Conservation (phyloP, 2,113 vertebrate genomes). For the Pluvialis apricaria region DNA sequence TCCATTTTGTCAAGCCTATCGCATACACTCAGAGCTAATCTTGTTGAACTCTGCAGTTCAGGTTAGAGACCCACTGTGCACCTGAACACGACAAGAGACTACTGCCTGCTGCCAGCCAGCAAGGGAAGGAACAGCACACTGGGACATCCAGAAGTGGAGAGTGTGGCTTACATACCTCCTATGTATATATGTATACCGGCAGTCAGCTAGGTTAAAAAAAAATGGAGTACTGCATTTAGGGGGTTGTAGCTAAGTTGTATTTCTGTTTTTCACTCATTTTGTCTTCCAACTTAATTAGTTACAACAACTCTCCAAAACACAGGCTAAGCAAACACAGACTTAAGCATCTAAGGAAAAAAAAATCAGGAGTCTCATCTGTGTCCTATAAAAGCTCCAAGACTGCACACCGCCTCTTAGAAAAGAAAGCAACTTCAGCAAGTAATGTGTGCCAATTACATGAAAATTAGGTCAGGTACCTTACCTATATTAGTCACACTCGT, state of each 20-base stretch:
- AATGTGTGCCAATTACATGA: not conserved
- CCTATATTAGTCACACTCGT: not conserved
- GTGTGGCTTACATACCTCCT: not conserved
- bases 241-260: not conserved
- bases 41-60: not conserved
- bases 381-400: not conserved
- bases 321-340: not conserved
- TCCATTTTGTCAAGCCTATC: not conserved
- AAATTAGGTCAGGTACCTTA: not conserved
- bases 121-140: not conserved
- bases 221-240: not conserved
- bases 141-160: not conserved
- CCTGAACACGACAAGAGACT: not conserved
- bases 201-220: not conserved
- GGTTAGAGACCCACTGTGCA: not conserved
- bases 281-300: not conserved
- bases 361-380: not conserved
- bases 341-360: not conserved
- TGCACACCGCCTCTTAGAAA: not conserved
- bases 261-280: not conserved
- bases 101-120: not conserved
- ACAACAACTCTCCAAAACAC: not conserved
- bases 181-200: not conserved
- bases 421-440: not conserved
- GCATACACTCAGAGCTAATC: not conserved